Conservation (phyloP, 2,888 invertebrate genomes). For the Ormyrus nitidulus region DNA sequence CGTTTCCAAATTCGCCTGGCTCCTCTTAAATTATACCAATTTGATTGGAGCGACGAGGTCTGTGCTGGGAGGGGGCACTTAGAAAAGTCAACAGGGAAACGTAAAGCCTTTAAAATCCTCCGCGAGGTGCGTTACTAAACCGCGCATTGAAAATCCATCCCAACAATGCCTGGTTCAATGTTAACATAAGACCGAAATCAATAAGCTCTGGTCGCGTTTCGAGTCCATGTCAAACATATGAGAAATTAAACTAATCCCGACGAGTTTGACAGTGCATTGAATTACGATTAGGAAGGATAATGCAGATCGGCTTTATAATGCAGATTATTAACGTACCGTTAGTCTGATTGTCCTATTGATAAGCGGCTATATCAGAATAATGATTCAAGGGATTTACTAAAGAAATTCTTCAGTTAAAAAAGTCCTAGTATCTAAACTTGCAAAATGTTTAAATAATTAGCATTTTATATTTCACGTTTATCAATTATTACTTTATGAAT, state of each 20-base stretch:
- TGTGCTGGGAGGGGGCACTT: not conserved
- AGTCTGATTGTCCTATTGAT: not conserved
- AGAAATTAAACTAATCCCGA: too few species aligned
- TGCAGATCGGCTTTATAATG: not conserved
- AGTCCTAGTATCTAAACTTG: too few species aligned
- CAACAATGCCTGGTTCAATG: conserved; percentile 14
- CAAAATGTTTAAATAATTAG: too few species aligned
- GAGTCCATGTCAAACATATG: too few species aligned
- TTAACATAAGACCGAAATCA: conserved; percentile 6
- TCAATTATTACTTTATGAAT: too few species aligned
- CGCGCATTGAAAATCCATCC: conserved; percentile 15
- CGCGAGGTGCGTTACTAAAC: not conserved
- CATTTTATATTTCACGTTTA: too few species aligned
- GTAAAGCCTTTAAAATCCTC: conserved; percentile 13
- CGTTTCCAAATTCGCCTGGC: not conserved
- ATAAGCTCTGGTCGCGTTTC: not conserved
- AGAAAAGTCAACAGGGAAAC: conserved; percentile 19
- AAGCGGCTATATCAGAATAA: not conserved
- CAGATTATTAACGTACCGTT: too few species aligned
- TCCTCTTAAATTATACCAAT: conserved; percentile 43
- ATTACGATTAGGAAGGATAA: too few species aligned
- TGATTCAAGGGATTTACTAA: too few species aligned
- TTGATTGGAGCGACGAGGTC: not conserved
- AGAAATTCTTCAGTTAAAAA: too few species aligned
- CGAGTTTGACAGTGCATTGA: too few species aligned